Conservation (phyloP, 2,888 invertebrate species). For the Troides aeacus region DNA sequence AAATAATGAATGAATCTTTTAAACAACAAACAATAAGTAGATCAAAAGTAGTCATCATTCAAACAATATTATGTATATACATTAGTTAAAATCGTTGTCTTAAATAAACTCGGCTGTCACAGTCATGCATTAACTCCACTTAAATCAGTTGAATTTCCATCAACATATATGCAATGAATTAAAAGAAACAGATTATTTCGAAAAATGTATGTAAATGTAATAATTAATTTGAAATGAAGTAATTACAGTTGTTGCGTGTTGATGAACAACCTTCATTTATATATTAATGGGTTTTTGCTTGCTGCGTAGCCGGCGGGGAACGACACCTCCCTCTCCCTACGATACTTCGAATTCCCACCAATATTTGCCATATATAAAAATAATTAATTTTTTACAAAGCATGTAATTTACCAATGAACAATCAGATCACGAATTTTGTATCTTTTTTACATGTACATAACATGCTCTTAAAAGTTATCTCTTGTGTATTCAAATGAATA, state of each 20-base stretch:
- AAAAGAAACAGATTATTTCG: too few relatives aligned
- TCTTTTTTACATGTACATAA: not conserved
- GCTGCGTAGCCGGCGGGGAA: not conserved
- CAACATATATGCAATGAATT: too few relatives aligned
- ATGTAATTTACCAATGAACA: not conserved
- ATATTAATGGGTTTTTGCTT: conserved; percentile 4
- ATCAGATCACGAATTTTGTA: not conserved
- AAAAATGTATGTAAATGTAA: not conserved
- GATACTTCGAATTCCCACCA: not conserved
- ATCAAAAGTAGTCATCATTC: too few relatives aligned
- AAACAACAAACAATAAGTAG: too few relatives aligned
- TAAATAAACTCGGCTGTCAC: too few relatives aligned
- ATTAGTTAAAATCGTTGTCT: too few relatives aligned
- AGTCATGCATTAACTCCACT: too few relatives aligned
- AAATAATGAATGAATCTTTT: too few relatives aligned
- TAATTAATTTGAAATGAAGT: conserved; percentile 1
- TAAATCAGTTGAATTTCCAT: too few relatives aligned
- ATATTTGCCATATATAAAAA: not conserved
- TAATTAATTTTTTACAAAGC: not conserved
- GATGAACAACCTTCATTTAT: conserved; percentile 1
- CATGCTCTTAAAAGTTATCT: too few relatives aligned
- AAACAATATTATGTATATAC: too few relatives aligned
- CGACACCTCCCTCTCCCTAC: not conserved
- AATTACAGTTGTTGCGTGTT: conserved; percentile 1
- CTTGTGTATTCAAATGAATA: too few relatives aligned